These are phyloP conservation scores for Drosophila insularis DNA, from an alignment of 1,140 invertebrate genomes.

Conservation along the genomic window DNA sequence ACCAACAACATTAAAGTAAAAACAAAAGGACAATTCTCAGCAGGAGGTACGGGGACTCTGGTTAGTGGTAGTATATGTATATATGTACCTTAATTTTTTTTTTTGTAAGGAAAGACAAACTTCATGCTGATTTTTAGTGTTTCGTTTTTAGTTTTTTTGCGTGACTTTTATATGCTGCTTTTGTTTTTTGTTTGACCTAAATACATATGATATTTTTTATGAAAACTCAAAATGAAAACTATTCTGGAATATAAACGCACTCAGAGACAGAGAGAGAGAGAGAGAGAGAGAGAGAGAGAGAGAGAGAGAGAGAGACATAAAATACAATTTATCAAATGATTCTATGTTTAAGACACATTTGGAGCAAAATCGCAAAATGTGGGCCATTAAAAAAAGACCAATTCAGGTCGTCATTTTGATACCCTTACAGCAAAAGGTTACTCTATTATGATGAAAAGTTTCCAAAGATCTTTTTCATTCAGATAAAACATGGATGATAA, in stretches of 20 bases:
- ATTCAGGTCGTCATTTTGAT: no score
- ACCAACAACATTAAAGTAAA: background rate
- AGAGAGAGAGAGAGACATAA: background rate
- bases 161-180: conserved; percentile 21
- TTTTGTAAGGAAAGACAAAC: background rate
- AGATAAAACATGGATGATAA: no score
- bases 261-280: background rate
- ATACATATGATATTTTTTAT: background rate
- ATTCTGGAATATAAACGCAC: background rate
- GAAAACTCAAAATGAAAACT: background rate
- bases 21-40: conserved; percentile 26
- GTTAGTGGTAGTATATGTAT: background rate
- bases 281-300: background rate
- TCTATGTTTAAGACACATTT: conserved; percentile 59
- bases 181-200: conserved; percentile 21
- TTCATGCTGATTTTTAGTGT: conserved; percentile 10
- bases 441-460: no score
- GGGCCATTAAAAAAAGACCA: background rate
- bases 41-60: conserved; percentile 6
- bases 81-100: background rate
- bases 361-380: conserved; percentile 9
- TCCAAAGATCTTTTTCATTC: no score
- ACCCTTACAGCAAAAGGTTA: no score
- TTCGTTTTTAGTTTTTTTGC: no score
- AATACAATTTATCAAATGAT: conserved; percentile 39